These are phyloP conservation scores for Uloborus diversus DNA, from an alignment of 1,140 invertebrate species.

Conservation along the genomic window DNA sequence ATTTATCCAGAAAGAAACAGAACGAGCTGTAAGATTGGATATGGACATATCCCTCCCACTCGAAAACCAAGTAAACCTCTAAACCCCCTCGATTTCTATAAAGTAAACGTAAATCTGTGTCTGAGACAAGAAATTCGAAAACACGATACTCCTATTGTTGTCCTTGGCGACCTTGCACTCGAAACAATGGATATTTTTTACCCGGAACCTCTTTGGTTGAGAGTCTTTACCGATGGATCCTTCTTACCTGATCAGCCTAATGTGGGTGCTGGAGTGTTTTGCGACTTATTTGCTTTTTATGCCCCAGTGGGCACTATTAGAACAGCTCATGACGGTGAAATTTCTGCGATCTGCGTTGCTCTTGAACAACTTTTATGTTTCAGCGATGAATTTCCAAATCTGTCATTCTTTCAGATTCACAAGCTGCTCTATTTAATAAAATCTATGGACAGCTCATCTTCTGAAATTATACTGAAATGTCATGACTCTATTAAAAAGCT, in stretches of 20 bases:
- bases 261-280: too few species aligned
- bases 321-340: background rate
- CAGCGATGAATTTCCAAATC: background rate
- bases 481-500: background rate
- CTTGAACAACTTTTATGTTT: background rate
- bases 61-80: background rate
- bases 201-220: background rate
- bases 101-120: background rate
- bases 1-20: background rate
- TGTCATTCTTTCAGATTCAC: background rate
- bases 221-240: too few species aligned
- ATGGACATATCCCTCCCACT: background rate
- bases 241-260: background rate
- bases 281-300: background rate
- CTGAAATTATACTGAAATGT: background rate
- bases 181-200: background rate
- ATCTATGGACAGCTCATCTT: background rate
- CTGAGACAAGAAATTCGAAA: background rate
- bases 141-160: background rate
- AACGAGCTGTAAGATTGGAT: background rate
- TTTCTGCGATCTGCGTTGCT: background rate
- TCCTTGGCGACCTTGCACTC: background rate
- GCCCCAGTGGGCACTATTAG: background rate
- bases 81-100: background rate
- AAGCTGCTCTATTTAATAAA: background rate